These are phyloP conservation scores for Megaptera novaeangliae DNA, from an alignment of 2,113 vertebrate genomes.

Conservation along the genomic window DNA sequence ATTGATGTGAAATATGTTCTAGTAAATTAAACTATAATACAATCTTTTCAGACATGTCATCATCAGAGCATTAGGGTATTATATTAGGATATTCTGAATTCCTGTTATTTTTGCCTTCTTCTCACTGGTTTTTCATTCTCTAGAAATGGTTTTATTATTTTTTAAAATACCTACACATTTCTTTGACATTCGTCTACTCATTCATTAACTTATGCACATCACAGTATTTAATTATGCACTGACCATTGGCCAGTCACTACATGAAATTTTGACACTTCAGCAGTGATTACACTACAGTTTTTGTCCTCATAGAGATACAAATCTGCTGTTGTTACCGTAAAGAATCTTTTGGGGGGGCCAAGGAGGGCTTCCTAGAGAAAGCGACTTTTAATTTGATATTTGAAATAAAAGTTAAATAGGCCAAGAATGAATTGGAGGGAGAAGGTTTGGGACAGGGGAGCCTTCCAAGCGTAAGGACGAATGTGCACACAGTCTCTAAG, in stretches of 20 bases:
- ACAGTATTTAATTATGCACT: neutral
- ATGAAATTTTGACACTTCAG: neutral
- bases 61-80: neutral
- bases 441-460: neutral
- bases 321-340: neutral
- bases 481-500: neutral
- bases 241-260: neutral
- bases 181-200: neutral
- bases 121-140: neutral
- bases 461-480: neutral
- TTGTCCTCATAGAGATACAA: neutral
- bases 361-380: conserved; percentile 12
- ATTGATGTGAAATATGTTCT: neutral
- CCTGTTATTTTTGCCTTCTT: neutral
- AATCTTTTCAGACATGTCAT: neutral
- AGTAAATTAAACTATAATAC: neutral
- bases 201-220: neutral
- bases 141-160: neutral
- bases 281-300: neutral
- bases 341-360: neutral
- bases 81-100: neutral
- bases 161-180: neutral
- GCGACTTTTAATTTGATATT: conserved; percentile 16
- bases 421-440: neutral
- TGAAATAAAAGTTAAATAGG: conserved; percentile 6